phyloP scores from a whole-genome alignment of 2,888 invertebrate species.

The Zonitis immaculata region DNA sequence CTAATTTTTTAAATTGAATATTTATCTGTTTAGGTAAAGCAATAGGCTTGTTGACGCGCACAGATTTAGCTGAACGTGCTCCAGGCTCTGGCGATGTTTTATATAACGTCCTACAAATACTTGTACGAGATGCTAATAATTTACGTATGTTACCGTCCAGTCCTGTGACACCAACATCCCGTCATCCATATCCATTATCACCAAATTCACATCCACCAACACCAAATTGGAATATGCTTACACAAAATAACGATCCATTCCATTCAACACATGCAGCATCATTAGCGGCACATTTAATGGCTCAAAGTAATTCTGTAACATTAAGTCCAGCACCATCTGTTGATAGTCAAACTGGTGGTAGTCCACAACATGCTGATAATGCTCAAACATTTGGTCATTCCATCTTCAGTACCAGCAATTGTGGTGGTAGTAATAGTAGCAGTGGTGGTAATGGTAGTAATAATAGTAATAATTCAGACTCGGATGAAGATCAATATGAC shows the following conservation, averaged over 20 bases:
- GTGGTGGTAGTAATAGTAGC: slow-evolving; percentile 54
- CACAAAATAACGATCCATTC: slow-evolving; percentile 42
- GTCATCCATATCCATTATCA: slow-evolving; percentile 67
- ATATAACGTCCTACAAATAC: slow-evolving; percentile 86
- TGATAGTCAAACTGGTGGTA: slow-evolving; percentile 74
- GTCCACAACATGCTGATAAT: slow-evolving; percentile 71
- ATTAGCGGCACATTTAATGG: slow-evolving; percentile 67
- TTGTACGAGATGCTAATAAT: slow-evolving; percentile 75
- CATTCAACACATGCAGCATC: slow-evolving; percentile 54
- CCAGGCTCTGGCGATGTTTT: slow-evolving; percentile 92
- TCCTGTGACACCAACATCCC: slow-evolving; percentile 77
- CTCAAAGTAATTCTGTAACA: slow-evolving; percentile 78
- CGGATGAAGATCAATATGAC: slow-evolving; percentile 67
- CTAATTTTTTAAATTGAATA: too few species aligned
- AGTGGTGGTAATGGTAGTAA: slow-evolving; percentile 59
- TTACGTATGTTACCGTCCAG: slow-evolving; percentile 73
- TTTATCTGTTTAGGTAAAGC: slow-evolving; percentile 68
- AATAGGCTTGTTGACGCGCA: slow-evolving; percentile 81
- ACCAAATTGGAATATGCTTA: slow-evolving; percentile 62
- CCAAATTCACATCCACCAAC: slow-evolving; percentile 79
- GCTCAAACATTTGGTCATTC: slow-evolving; percentile 45
- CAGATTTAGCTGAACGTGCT: slow-evolving; percentile 85
- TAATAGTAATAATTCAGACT: too few species aligned
- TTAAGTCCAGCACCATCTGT: slow-evolving; percentile 87
- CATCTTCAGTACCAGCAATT: slow-evolving; percentile 46